Evolutionary conservation across 2,797 vertebrate species (phyloP), one percentile per base, ranked within the genome.

Genomic region (Cetoscarus ocellatus): DNA sequence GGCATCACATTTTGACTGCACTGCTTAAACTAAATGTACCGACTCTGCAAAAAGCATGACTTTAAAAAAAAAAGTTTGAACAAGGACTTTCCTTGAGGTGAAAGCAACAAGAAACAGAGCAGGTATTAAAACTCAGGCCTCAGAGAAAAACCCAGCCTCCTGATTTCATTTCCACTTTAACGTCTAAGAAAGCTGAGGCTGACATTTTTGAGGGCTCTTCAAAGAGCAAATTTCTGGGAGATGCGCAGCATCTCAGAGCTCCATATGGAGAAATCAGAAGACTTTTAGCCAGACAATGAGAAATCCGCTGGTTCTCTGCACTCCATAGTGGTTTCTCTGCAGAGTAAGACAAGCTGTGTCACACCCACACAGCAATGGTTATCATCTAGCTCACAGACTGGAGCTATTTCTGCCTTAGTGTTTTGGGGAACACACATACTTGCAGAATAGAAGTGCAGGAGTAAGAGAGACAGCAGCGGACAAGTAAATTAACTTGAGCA

Each of bases 331-430:
- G 76, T 75, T 80, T 66, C 67, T 84, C 70, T 66, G 54, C 81
- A 84, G 73, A 77, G 71, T 68, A 65, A 81, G 86, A 81, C 67
- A 77, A 63, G 80, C 85, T 48, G 50, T 84, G 86, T 89, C 80
- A 86, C 88, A 85, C 90, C 85, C 86, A 90, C 88, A 88, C 82
- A 86, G 70, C 84, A 75, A 76, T 84, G 84, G 42, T 89, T 91
- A 89, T 91, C 88, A 66, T 84, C 80, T 72, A 7, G 65, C 79
- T 81, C 82, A 40, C 83, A 84, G 81, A 84, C 80, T 80, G 63
- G 60, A 70, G 80, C 82, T 88, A 82, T 86, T 88, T 88, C 63
- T 87, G 64, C 69, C 53, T 17, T 60, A 82, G 75, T 75, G 45
- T 58, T 69, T 17, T 42, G 56, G 13, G 43, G 42, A 38, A 50